These are phyloP conservation scores for Temnothorax ravouxi DNA, from an alignment of 2,888 invertebrate species.

Conservation along the genomic window DNA sequence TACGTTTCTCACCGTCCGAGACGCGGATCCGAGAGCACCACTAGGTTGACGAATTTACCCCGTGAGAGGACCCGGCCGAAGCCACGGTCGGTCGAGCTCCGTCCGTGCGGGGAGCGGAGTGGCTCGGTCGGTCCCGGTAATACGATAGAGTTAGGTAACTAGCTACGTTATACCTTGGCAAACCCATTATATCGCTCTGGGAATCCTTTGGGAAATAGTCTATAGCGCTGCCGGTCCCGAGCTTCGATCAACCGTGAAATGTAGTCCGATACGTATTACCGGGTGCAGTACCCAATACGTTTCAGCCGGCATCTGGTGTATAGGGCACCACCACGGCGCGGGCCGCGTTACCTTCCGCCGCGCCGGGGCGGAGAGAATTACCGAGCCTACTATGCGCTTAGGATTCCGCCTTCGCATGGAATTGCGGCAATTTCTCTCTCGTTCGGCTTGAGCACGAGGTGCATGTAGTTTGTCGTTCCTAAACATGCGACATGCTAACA, in stretches of 20 bases:
- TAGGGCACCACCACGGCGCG: neutral
- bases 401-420: slow-evolving; percentile 29
- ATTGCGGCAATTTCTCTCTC: slow-evolving; percentile 47
- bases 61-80: slow-evolving; percentile 51
- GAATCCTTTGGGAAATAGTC: slow-evolving; percentile 85
- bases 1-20: slow-evolving; percentile 34
- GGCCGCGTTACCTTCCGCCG: slow-evolving; percentile 22
- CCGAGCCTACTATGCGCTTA: slow-evolving; percentile 42
- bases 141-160: slow-evolving; percentile 79
- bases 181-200: slow-evolving; percentile 82
- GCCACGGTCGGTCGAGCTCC: slow-evolving; percentile 46
- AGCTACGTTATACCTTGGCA: slow-evolving; percentile 78
- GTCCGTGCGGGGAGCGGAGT: slow-evolving; percentile 5
- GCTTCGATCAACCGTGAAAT: slow-evolving; percentile 85
- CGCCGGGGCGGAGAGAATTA: slow-evolving; percentile 21
- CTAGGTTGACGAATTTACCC: slow-evolving; percentile 77
- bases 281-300: slow-evolving; percentile 53
- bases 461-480: slow-evolving; percentile 30
- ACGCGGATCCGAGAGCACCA: slow-evolving; percentile 14
- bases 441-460: neutral
- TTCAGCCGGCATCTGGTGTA: slow-evolving; percentile 17
- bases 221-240: slow-evolving; percentile 72
- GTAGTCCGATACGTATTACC: slow-evolving; percentile 83
- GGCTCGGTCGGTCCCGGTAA: slow-evolving; percentile 67
- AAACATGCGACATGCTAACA: slow-evolving; percentile 44